phyloP scores from a whole-genome alignment of 2,113 vertebrate species.

The Pelecanus crispus region DNA sequence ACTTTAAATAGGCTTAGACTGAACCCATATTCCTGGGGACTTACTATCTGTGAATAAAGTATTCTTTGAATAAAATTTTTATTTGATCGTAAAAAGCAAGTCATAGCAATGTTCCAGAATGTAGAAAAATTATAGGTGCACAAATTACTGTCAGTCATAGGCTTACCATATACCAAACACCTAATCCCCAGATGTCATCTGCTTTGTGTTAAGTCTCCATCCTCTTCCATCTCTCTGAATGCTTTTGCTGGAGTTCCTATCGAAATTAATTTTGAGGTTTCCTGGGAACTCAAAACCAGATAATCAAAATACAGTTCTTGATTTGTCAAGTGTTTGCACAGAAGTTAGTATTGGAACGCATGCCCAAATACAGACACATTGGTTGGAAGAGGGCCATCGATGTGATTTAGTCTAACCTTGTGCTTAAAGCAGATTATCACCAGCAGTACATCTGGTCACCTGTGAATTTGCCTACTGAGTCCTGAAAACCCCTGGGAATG shows the following conservation, averaged over 20 bases:
- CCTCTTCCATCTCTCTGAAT: neutral
- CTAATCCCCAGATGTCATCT: neutral
- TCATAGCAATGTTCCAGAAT: neutral
- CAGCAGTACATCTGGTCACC: neutral
- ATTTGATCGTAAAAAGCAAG: neutral
- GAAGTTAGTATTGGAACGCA: neutral
- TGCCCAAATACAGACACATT: neutral
- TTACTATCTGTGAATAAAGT: neutral
- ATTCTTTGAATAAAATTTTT: neutral
- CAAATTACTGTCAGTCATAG: neutral
- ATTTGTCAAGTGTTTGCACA: neutral
- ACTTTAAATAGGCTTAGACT: neutral
- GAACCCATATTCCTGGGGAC: neutral
- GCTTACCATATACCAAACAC: neutral
- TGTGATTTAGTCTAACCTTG: neutral
- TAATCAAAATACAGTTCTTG: neutral
- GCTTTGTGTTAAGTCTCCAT: neutral
- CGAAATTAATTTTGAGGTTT: neutral
- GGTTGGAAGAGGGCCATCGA: neutral
- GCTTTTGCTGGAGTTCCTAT: neutral
- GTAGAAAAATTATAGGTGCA: neutral
- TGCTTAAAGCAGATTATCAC: neutral
- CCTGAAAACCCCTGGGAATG: neutral
- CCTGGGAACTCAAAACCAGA: neutral
- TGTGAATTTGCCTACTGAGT: neutral